Conservation (phyloP, 2,888 invertebrate genomes). For the Nemoura dubitans region DNA sequence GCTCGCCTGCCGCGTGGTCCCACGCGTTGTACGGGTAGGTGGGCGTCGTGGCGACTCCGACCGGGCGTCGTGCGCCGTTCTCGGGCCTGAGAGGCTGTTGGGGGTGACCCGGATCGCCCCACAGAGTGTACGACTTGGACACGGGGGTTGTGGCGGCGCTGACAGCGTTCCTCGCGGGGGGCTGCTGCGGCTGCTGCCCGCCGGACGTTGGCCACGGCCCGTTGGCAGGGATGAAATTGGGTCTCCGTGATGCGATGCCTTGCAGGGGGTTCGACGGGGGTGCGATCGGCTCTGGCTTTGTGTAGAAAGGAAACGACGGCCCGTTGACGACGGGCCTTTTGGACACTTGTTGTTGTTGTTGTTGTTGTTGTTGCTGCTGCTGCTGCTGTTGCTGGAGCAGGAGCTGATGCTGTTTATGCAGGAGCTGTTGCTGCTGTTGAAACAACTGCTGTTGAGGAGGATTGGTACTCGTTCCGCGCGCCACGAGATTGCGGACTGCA, state of each 20-base stretch:
- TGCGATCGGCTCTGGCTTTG: conserved; percentile 52
- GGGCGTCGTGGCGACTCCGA: background rate
- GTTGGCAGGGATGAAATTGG: background rate
- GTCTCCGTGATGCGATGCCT: background rate
- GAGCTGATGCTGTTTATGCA: background rate
- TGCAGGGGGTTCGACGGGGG: background rate
- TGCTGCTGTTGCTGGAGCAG: conserved; percentile 24
- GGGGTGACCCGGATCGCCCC: conserved; percentile 8
- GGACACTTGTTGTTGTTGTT: conserved; percentile 38
- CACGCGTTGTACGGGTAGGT: conserved; percentile 13
- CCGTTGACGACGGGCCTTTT: conserved; percentile 48
- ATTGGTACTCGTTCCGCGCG: conserved; percentile 27
- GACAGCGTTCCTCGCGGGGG: background rate
- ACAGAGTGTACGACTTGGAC: conserved; percentile 25
- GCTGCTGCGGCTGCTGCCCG: background rate
- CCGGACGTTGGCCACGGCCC: background rate
- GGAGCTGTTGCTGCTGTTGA: background rate
- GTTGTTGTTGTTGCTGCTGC: background rate
- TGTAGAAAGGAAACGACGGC: conserved; percentile 66
- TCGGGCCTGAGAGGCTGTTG: background rate
- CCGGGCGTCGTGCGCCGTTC: background rate
- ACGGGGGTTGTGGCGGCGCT: conserved; percentile 20
- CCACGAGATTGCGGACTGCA: conserved; percentile 44
- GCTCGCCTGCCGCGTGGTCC: background rate
- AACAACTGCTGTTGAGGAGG: conserved; percentile 25